Evolutionary conservation across 2,888 invertebrate genomes (phyloP).

Genomic region (Hipparchia sbordonii): DNA sequence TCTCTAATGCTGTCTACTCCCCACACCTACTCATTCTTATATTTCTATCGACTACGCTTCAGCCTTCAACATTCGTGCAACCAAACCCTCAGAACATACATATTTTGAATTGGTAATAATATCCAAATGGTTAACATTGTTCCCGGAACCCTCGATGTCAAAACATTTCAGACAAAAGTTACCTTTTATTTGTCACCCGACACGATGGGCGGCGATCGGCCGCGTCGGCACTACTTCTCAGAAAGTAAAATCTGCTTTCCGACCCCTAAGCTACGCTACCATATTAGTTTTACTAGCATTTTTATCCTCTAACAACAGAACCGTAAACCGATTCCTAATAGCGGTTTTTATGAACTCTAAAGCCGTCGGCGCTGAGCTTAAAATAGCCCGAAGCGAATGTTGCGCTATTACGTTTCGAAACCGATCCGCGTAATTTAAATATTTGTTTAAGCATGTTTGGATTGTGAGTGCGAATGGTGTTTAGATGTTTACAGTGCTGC

Average conservation of each 20-base stretch:
- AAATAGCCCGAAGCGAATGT: constrained; percentile 55
- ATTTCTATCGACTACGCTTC: background rate
- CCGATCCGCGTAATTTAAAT: constrained; percentile 73
- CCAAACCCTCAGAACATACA: background rate
- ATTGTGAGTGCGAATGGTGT: constrained; percentile 82
- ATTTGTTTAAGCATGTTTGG: constrained; percentile 78
- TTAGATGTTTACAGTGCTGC: constrained; percentile 77
- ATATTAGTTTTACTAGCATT: constrained; percentile 71
- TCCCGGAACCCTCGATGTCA: constrained; percentile 43
- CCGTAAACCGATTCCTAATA: constrained; percentile 46
- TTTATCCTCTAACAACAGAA: constrained; percentile 50
- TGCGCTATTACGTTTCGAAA: constrained; percentile 61
- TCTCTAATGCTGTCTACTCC: no score
- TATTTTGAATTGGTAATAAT: background rate
- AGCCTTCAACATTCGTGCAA: background rate
- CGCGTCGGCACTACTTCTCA: constrained; percentile 56
- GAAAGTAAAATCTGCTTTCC: constrained; percentile 70
- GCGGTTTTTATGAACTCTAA: constrained; percentile 54
- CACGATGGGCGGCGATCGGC: constrained; percentile 15
- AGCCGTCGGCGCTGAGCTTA: constrained; percentile 52
- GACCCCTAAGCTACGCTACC: constrained; percentile 62
- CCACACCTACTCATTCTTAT: no score
- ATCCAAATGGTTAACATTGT: constrained; percentile 18
- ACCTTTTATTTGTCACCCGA: constrained; percentile 11
- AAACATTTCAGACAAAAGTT: constrained; percentile 29